Conservation (phyloP, 1,140 invertebrate species). For the Condylostylus longicornis region DNA sequence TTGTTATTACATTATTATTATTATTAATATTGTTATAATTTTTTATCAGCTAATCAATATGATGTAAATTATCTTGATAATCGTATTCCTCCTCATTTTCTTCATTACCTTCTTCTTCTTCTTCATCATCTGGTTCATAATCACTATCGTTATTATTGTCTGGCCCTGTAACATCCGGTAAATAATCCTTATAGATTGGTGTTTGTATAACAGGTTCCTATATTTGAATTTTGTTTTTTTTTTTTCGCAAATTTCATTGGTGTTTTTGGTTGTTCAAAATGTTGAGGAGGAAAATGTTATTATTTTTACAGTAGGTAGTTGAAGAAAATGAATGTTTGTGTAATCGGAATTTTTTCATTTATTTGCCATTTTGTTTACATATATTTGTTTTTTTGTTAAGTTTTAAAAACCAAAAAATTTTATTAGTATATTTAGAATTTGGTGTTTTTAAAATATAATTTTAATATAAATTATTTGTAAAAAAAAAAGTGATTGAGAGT, state of each 20-base stretch:
- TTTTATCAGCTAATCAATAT: slow-evolving; percentile 25
- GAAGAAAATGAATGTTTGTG: not conserved
- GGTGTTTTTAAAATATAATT: too few relatives aligned
- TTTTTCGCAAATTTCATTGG: slow-evolving; percentile 16
- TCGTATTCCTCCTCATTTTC: slow-evolving; percentile 32
- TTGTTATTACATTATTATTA: too few relatives aligned
- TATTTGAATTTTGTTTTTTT: slow-evolving; percentile 11
- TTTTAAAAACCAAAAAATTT: too few relatives aligned
- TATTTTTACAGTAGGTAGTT: not conserved
- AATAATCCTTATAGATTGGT: slow-evolving; percentile 31
- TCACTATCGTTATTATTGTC: slow-evolving; percentile 28
- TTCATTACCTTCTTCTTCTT: slow-evolving; percentile 28
- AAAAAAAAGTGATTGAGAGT: too few relatives aligned
- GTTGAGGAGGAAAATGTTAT: not conserved
- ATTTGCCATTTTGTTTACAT: too few relatives aligned
- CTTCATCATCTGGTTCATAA: slow-evolving; percentile 30
- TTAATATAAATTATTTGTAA: too few relatives aligned
- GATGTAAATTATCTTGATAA: slow-evolving; percentile 33
- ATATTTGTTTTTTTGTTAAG: too few relatives aligned
- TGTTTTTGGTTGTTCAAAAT: slow-evolving; percentile 19
- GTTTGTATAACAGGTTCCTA: slow-evolving; percentile 31
- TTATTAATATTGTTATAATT: not conserved
- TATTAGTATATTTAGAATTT: too few relatives aligned
- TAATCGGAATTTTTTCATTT: too few relatives aligned
- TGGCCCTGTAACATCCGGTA: slow-evolving; percentile 30